Evolutionary conservation across 2,888 invertebrate genomes (phyloP), one percentile per base, ranked within the genome.

Genomic region (Sinotaia quadrata): DNA sequence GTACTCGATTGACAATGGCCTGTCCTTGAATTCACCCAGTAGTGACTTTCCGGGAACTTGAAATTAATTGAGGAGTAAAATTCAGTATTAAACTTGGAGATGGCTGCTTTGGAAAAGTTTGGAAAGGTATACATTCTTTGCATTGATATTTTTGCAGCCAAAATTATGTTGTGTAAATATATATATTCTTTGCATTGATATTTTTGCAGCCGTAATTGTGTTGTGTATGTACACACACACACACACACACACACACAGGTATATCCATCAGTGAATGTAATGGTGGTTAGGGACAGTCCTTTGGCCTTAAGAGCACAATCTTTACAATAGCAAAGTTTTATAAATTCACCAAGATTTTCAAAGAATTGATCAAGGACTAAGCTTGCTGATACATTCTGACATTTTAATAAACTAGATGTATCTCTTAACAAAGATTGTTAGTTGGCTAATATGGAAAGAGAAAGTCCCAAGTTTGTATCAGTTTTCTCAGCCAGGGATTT

Each of bases 31-130:
- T 85, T 62, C 75, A 95, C 87, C 98, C 98, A 4, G 96, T 97
- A 89, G 94, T 96, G 86, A 96, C 96, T 86, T 95, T 98, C 92
- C 97, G 97, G 94, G 98, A 98, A 89, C 96, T 98, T 93, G 98
- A 99, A 90, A 97, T 98, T 81, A 94, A 95, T 60, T 91, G 98
- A 66, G 92, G 97, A 89, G 92, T 99, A 73, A 94, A 95, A 85
- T 91, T 98, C 74, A 91, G 95, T 71, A 91, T 92, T 78, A 96
- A 96, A 87, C 90, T 98, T 69, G 99, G 98, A 0, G 94, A 94
- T 81, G 98, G 98, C 24, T 97, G 97, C 90, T 98, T 98, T 87
- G 98, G 98, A 4, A 97, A 98, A 89, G 98, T 98, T 5, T 97
- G 94, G 91, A 95, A 82, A 88, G 91, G 91, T 76, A 95, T 31